These are phyloP conservation scores for Dromius quadrimaculatus DNA, from an alignment of 2,888 invertebrate species.

Conservation along the genomic window DNA sequence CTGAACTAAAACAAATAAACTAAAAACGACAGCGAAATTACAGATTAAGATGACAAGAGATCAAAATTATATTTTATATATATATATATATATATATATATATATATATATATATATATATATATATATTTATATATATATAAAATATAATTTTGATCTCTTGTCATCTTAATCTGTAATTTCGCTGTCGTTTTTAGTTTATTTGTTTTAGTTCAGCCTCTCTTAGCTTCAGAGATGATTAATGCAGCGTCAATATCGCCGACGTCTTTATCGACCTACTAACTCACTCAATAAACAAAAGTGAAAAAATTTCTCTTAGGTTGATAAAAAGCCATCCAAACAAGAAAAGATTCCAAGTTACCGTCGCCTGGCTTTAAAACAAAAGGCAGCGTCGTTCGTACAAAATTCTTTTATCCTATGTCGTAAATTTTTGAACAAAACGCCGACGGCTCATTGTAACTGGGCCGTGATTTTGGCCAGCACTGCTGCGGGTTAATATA, in stretches of 20 bases:
- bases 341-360: constrained; percentile 31
- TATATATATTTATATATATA: too few species aligned
- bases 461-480: constrained; percentile 25
- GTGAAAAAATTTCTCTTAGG: constrained; percentile 25
- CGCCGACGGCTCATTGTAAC: constrained; percentile 38
- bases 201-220: too few species aligned
- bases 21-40: too few species aligned
- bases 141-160: too few species aligned
- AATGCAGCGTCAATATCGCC: constrained; percentile 31
- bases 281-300: constrained; percentile 36
- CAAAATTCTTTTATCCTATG: constrained; percentile 25
- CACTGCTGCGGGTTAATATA: constrained; percentile 33
- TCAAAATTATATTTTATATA: too few species aligned
- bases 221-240: constrained; percentile 25
- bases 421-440: constrained; percentile 48
- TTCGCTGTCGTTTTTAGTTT: too few species aligned
- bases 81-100: too few species aligned
- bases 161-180: too few species aligned
- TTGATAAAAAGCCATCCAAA: constrained; percentile 33
- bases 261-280: constrained; percentile 1
- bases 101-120: too few species aligned
- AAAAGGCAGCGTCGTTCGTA: constrained; percentile 33
- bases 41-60: too few species aligned
- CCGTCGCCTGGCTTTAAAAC: constrained; percentile 38
- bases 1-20: too few species aligned